Base-by-base conservation (phyloP, 1,140 invertebrate genomes). In the Heliconius eleuchia region DNA sequence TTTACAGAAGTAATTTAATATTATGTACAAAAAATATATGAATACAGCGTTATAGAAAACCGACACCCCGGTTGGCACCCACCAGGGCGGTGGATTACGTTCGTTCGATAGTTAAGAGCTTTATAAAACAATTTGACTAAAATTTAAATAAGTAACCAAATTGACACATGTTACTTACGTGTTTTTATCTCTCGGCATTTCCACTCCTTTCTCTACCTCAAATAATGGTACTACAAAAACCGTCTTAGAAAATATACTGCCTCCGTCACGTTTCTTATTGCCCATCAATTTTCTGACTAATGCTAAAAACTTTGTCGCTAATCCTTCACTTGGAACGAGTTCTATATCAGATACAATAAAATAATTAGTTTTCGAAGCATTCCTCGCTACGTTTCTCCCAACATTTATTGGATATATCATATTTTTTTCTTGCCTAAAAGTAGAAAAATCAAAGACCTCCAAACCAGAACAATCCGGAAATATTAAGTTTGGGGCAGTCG, bases 291-390 rank as follows among this genome's bases (percentile, higher is more conserved):
- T 92, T 77, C 91, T 89, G 1, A 97, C 86, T 96, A 97, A 96
- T 78, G 95, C 87, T 6, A 96, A 85, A 83, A 97, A 97, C 80
- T 95, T 95, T 9, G 94, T 92, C 1, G 96, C 96, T 74, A 97
- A 89, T 80, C 95, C 95, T 50, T 95, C 92, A 84, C 96, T 97
- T 0, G 97, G 97, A 73, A 97, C 95, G 76, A 98, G 94, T 89
- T 98, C 97, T 78, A 97, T 96, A 88, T 98, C 97, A 8, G 96
- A 96, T 0, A 97, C 97, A 84, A 98, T 91, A 74, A 98, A 96
- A 87, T 96, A 96, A 76, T 95, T 91, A 13, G 96, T 97, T 42
- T 87, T 89, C 1, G 96, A 95, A 19, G 95, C 95, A 70, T 92
- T 94, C 79, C 96, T 94, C 0, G 97, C 97, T 3, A 96, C 96